Base-by-base conservation (phyloP, 1,140 invertebrate genomes). In the Drosophila auraria region DNA sequence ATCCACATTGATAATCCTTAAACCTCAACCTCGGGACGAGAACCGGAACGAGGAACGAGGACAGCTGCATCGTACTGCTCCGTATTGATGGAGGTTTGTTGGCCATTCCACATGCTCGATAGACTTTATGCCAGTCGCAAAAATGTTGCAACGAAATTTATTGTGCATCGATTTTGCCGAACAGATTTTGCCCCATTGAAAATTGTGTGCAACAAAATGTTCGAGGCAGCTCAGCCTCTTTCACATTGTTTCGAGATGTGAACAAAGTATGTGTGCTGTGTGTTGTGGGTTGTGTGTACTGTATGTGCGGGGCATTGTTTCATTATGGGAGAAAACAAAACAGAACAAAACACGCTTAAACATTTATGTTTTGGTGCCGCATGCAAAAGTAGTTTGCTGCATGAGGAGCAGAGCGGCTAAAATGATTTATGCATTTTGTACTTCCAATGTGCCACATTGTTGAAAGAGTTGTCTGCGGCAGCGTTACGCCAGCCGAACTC, bases 341-440 rank as follows among this genome's bases (percentile, higher is more conserved):
- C 64, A 57, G 42, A 74, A 81, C 72, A 81, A 82, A 83, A 80
- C 59, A 76, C 57, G 83, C 66, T 87, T 78, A 83, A 87, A 80
- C 72, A 87, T 87, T 87, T 87, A 87, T 72, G 72, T 68, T 64
- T 68, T 56, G 64, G 75, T 78, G 50, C 72, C 76, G 56, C 70
- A 76, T 71, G 57, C 59, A 63, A 79, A 77, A 74, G 71, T 73
- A 74, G 69, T 74, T 74, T 61, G 68, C 68, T 73, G 71, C 71
- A 47, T 30, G 64, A 65, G 64, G 42, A 78, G 50, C 50, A 23
- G 23, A 73, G 50, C 50, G 33, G 23, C 30, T 45, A 60, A 57
- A 59, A 89, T 87, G 84, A 89, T 87, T 89, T 87, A 87, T 89
- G 81, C 83, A 84, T 89, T 75, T 74, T 63, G 82, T 73, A 45